Conservation (phyloP, 1,140 invertebrate species). For the Heliconius melpomene region DNA sequence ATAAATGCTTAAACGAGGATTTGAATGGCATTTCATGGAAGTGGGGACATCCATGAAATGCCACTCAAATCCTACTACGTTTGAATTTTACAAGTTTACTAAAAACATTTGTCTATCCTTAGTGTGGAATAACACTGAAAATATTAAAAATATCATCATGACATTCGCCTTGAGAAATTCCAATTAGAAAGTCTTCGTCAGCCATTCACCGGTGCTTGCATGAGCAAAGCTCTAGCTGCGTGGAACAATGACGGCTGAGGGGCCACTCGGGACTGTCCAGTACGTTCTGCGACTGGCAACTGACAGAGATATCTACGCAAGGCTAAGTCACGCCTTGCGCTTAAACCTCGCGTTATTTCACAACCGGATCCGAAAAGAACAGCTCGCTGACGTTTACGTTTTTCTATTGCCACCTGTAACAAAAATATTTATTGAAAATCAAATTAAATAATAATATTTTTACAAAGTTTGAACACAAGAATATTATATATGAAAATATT, state of each 20-base stretch:
- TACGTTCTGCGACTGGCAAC: constrained; percentile 82
- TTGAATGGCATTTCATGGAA: too few relatives aligned
- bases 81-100: too few relatives aligned
- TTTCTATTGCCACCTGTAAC: constrained; percentile 73
- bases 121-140: too few relatives aligned
- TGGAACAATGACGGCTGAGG: constrained; percentile 63
- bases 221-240: constrained; percentile 61
- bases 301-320: constrained; percentile 84
- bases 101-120: too few relatives aligned
- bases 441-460: too few relatives aligned
- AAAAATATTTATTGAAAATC: neutral
- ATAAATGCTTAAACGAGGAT: too few relatives aligned
- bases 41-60: too few relatives aligned
- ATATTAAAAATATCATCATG: neutral
- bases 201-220: constrained; percentile 65
- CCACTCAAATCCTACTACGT: too few relatives aligned
- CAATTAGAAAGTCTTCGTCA: constrained; percentile 50
- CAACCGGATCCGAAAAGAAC: constrained; percentile 76
- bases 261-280: constrained; percentile 63
- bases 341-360: constrained; percentile 82
- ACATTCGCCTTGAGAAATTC: constrained; percentile 5
- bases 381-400: constrained; percentile 73
- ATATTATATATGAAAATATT: neutral
- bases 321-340: constrained; percentile 84
- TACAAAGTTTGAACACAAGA: too few relatives aligned